phyloP scores from a whole-genome alignment of 2,888 invertebrate species.

The Gymnosoma rotundatum region DNA sequence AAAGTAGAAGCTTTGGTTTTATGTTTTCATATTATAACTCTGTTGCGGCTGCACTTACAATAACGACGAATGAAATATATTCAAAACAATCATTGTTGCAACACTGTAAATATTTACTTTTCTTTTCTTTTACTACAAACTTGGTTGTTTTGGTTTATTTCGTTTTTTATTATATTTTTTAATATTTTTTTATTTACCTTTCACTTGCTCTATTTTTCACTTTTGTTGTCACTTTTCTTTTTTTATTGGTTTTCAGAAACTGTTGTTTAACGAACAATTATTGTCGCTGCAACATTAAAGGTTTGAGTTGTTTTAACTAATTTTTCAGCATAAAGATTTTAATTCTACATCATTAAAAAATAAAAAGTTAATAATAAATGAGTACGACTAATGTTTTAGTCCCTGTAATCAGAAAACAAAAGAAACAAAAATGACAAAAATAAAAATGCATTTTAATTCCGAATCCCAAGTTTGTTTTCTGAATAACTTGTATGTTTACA shows the following conservation, averaged over 20 bases:
- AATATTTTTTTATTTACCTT: neutral
- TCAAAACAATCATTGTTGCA: constrained; percentile 1
- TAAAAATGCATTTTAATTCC: neutral
- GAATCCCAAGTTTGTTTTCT: too few species aligned
- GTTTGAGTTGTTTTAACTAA: neutral
- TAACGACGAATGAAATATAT: constrained; percentile 23
- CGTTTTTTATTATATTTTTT: too few species aligned
- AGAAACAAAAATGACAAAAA: neutral
- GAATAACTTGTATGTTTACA: too few species aligned
- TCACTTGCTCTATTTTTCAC: constrained; percentile 4
- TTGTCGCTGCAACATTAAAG: constrained; percentile 20
- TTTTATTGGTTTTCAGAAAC: neutral
- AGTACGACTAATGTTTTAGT: constrained; percentile 8
- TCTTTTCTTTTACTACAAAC: constrained; percentile 2
- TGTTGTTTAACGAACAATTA: neutral
- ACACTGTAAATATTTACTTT: neutral
- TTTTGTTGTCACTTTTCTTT: neutral
- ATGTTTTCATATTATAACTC: constrained; percentile 1
- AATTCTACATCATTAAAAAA: constrained; percentile 1
- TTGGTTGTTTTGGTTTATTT: neutral
- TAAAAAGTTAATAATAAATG: constrained; percentile 9
- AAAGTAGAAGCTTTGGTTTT: constrained; percentile 47
- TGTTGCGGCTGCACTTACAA: constrained; percentile 16
- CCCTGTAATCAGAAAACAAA: constrained; percentile 13
- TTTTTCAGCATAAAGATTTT: neutral